Evolutionary conservation across 2,888 invertebrate species (phyloP), one percentile per base, ranked within the genome.

Genomic region (Stramonita haemastoma): DNA sequence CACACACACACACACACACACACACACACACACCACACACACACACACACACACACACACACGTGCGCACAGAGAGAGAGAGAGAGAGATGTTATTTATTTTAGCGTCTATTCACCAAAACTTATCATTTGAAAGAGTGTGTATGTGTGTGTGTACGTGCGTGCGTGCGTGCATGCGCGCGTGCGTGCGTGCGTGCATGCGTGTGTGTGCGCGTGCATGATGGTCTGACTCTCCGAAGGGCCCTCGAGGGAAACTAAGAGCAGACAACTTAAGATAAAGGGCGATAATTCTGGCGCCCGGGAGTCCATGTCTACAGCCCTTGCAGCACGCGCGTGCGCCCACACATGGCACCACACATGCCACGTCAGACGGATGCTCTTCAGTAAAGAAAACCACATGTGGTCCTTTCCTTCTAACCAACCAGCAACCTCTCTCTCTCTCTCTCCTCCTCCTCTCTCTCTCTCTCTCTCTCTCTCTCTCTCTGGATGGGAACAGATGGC

Each of bases 181-280:
- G 85, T 13, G 85, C 32, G 85, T 85, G 56, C 17, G 56, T 56
- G 56, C 26, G 56, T 56, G 85, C n/a, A 17, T 17, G 57, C 29
- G 85, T 86, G 57, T 86, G 73, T 73, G n/a, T 73, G 73, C n/a
- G 73, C n/a, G 73, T 73, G 73, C n/a, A n/a, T 73, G 73, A n/a
- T 17, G 29, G 73, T 26, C 73, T 22, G 70, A 70, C 73, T 22
- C 11, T 11, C 73, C 17, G 73, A 73, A 22, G 29, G n/a, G 26
- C n/a, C 17, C n/a, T 22, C n/a, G n/a, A n/a, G 19, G 60, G 60
- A 73, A n/a, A n/a, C 73, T n/a, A 8, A 66, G n/a, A 73, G 73
- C 26, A 11, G 60, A 22, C 22, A 60, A 15, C 60, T 60, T 15
- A 19, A 73, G 73, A 73, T 17, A 73, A 29, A 73, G 22, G 29